Evolutionary conservation across 2,888 invertebrate species (phyloP), one percentile per base, ranked within the genome.

Genomic region (Microchrysa polita): DNA sequence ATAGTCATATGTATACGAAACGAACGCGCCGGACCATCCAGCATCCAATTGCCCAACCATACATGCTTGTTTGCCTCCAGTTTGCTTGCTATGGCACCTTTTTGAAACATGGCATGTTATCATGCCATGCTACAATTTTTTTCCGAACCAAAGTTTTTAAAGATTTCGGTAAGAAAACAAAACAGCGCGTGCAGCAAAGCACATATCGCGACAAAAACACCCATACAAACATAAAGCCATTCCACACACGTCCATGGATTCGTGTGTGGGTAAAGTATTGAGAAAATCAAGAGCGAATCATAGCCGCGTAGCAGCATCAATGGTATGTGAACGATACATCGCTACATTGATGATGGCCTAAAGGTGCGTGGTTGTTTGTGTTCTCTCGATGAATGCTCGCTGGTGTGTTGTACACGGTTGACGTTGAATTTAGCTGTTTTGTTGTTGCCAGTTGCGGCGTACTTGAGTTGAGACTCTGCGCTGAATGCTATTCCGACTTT

Each of bases 121-220:
- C 65, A 65, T 65, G 61, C 22, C 65, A 65, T 65, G 65, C 20
- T 65, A 34, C 40, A 34, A 9, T 34, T 61, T 16, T 27, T 27
- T 59, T 40, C n/a, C 23, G n/a, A n/a, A n/a, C 22, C 20, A 16
- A 48, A 48, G 55, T 55, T 55, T 55, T n/a, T 55, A 10, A 34
- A 48, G 48, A n/a, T 48, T 48, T 48, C 4, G 48, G 12, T 48
- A 48, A 48, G 16, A 48, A n/a, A 48, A 48, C 48, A 48, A 48
- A 34, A 34, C 27, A 34, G 27, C 27, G 27, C 48, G 48, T 12
- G 48, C 48, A 48, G 12, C 42, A 42, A 9, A 9, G 42, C 12
- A 42, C 7, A 42, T 9, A 42, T 7, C 12, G 16, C 48, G 2
- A 42, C 42, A 7, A 42, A 42, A 42, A n/a, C n/a, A 34, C 27